Conservation (phyloP, 2,797 vertebrate species). For the Chelonia mydas region DNA sequence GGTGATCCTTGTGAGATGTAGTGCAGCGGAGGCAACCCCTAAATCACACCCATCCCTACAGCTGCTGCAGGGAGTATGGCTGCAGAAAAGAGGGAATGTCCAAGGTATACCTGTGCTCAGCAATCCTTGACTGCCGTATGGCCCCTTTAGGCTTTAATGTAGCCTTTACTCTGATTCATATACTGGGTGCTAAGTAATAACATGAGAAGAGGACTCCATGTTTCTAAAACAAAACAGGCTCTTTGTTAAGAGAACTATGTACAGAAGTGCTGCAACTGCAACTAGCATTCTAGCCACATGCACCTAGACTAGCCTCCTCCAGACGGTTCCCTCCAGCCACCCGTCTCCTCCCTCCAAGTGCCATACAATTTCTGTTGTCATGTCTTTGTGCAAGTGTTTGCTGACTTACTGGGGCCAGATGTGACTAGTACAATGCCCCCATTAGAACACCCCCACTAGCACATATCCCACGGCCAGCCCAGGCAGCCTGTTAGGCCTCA, state of each 20-base stretch:
- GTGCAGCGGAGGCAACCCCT: not conserved
- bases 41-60: not conserved
- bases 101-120: not conserved
- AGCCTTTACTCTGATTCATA: not conserved
- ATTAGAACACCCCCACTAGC: too few relatives aligned
- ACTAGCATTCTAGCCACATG: not conserved
- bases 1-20: not conserved
- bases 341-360: not conserved
- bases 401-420: not conserved
- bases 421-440: not conserved
- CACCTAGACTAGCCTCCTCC: not conserved
- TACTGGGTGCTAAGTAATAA: not conserved
- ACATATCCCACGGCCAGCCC: not conserved
- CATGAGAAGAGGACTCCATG: not conserved
- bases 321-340: not conserved
- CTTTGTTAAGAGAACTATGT: not conserved
- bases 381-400: conserved; percentile 13
- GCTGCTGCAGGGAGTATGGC: not conserved
- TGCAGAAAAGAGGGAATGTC: not conserved
- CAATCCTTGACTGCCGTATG: not conserved
- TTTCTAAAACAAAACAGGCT: not conserved
- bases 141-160: not conserved
- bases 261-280: not conserved
- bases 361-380: not conserved
- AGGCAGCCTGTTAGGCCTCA: not conserved